A percentile compares a stretch with the other conserved stretches of the same genome.
Evolutionary conservation across 2,113 vertebrate species (phyloP).

Genomic region (Spermophilus dauricus): DNA sequence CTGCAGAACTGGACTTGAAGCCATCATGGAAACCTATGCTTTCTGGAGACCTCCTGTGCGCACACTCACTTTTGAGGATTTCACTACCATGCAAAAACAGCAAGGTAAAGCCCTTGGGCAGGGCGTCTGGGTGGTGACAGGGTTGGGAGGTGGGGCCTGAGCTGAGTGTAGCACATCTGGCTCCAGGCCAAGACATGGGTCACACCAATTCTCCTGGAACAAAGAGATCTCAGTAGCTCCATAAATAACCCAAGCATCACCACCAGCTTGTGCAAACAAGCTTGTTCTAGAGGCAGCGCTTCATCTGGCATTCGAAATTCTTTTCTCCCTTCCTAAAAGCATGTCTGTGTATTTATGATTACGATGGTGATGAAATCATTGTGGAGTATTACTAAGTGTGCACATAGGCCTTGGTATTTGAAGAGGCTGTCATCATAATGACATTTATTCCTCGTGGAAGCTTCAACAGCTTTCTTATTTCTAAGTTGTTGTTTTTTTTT

Average conservation of each 20-base stretch:
- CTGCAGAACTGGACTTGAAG: conserved; percentile 97
- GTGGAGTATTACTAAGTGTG: neutral
- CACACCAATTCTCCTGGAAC: neutral
- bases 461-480: neutral
- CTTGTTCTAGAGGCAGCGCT: neutral
- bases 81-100: conserved; percentile 99
- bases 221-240: neutral
- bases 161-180: neutral
- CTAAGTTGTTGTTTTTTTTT: neutral
- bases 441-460: neutral
- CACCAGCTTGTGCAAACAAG: neutral
- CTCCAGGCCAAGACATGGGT: fast-evolving
- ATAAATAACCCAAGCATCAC: neutral
- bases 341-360: neutral
- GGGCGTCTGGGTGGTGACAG: neutral
- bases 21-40: conserved; percentile 99
- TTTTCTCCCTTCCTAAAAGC: neutral
- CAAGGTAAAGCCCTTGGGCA: conserved; percentile 92
- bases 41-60: conserved; percentile 99
- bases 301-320: neutral
- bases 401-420: neutral
- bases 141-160: neutral
- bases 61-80: conserved; percentile 98
- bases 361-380: neutral
- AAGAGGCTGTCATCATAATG: neutral